Base-by-base conservation (phyloP, 2,113 vertebrate species). In the Corythoichthys haematopterus region DNA sequence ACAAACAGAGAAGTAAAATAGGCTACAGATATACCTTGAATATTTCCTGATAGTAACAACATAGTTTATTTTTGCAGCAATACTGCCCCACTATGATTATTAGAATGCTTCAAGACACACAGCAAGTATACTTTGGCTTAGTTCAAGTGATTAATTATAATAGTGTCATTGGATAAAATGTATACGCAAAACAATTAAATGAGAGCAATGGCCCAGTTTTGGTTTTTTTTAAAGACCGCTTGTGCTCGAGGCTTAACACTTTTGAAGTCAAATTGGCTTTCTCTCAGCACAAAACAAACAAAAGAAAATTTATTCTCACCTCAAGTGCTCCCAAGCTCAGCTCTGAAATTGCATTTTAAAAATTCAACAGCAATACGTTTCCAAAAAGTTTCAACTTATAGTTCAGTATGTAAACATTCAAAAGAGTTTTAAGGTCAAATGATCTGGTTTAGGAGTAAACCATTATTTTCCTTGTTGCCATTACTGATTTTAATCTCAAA, bases 301-400 rank as follows among this genome's bases (percentile, higher is more conserved):
- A 56, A 33, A 11, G 20, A 20, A 56, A 7, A 13, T 13, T 56
- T 35, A 36, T 33, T 14, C 53, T 13, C 28, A 56, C 53, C 53
- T 56, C 53, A 36, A 56, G 36, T 43, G 59, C 38, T 43, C 59
- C 37, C 37, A 12, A 57, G 33, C 55, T 57, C 13, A 61, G n/a
- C 38, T 43, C 33, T 61, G 16, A 45, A 61, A 61, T 61, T 45
- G 11, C 16, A 45, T 61, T 45, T 61, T 61, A 61, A 61, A 61
- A n/a, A 61, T 61, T 45, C 5, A 61, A 45, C 10, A 6, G 40
- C 16, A 61, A 61, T 45, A 20, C 43, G 59, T 45, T 38, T 43
- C 36, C 2, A 36, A 15, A 36, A 57, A 3, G 20, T 28, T 28
- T 28, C 20, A 28, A 28, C 20, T 0, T 28, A 28, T 28, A 28